Conservation (phyloP, 1,140 invertebrate genomes). For the Dufourea novaeangliae region DNA sequence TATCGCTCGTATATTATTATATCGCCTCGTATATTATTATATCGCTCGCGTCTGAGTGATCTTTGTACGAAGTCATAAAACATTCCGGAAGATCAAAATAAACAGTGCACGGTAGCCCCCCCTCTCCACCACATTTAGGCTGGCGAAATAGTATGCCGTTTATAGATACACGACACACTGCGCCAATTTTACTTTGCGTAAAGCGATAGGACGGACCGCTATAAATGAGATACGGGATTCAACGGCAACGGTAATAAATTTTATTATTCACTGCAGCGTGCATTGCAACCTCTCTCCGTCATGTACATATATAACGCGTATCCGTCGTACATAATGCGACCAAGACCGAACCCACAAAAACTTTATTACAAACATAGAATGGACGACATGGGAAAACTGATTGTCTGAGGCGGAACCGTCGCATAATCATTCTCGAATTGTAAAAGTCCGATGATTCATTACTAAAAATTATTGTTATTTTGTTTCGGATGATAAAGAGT, state of each 20-base stretch:
- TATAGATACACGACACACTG: not conserved
- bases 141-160: not conserved
- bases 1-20: too few species aligned
- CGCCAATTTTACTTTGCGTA: slow-evolving; percentile 7
- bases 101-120: not conserved
- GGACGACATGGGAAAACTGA: slow-evolving; percentile 34
- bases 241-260: slow-evolving; percentile 44
- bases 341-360: slow-evolving; percentile 6
- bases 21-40: too few species aligned
- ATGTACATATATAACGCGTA: too few species aligned
- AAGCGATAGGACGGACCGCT: not conserved
- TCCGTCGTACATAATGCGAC: slow-evolving; percentile 47
- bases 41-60: not conserved
- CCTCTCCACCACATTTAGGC: too few species aligned
- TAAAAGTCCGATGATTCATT: too few species aligned
- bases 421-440: not conserved
- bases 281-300: too few species aligned
- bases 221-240: slow-evolving; percentile 2
- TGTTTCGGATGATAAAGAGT: too few species aligned
- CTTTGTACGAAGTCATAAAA: not conserved
- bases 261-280: slow-evolving; percentile 54
- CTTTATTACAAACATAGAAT: slow-evolving; percentile 25
- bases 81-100: not conserved
- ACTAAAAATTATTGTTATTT: not conserved
- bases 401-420: not conserved